Base-by-base conservation (phyloP, 92 coral and sea anemone genomes). In the Virgularia gustaviana region DNA sequence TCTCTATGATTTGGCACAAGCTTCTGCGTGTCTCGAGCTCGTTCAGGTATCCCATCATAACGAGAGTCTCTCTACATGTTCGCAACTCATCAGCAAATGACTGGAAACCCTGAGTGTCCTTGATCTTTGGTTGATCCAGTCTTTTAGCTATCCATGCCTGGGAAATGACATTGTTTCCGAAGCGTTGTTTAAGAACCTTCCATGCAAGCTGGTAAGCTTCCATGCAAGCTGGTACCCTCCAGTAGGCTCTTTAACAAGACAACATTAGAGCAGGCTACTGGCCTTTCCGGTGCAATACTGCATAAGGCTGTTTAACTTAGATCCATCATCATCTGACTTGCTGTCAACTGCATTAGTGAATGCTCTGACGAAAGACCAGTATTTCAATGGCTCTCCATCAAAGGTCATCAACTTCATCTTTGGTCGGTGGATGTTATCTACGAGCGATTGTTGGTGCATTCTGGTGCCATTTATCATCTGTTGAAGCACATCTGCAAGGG, bases 21-120 rank as follows among this genome's bases (percentile, higher is more conserved):
- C 71, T 83, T 11, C 76, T 75, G n/a, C n/a, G n/a, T n/a, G n/a
- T 77, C 43, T 83, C 76, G 27, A 83, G 49, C 47, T 78, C 84
- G 18, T 78, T 71, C 27, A 72, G 63, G 55, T 78, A 83, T n/a
- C 87, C 87, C 38, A 78, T 72, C 11, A 83, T 42, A 36, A 65
- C 68, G 31, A 83, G 29, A 6, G 82, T 78, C 19, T 70, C 63
- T 39, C 76, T 73, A 65, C 79, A 83, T 11, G 51, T 55, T 32
- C 44, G 66, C 73, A 83, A 59, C 57, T 60, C 61, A 73, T 83
- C 83, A 0, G 79, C 61, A 77, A n/a, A n/a, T n/a, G n/a, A n/a
- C n/a, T n/a, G n/a, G n/a, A n/a, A 55, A 42, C 65, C 67, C 10
- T 31, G 13, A 30, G 49, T 30, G 54, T 83, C 84, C 63, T 63